Evolutionary conservation across 2,888 invertebrate species (phyloP).

Genomic region (Dicyrtomina minuta): DNA sequence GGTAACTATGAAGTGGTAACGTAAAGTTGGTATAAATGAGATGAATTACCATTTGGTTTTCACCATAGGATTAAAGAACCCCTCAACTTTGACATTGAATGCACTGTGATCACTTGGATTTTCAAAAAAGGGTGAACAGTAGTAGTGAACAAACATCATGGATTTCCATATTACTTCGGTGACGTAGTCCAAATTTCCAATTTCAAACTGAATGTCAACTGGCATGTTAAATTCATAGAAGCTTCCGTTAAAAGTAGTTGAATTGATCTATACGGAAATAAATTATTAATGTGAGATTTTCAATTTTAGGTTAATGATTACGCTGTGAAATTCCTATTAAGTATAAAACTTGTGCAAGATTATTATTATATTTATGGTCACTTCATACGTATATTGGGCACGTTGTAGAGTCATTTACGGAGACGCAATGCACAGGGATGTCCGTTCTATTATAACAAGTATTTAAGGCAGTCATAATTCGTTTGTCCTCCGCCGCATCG

Average conservation of each 20-base stretch:
- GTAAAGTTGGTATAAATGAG: background rate
- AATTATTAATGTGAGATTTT: background rate
- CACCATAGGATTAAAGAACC: conserved; percentile 9
- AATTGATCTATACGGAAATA: conserved; percentile 3
- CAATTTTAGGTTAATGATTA: too few relatives aligned
- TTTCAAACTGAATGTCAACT: conserved; percentile 1
- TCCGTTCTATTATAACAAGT: background rate
- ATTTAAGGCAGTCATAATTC: background rate
- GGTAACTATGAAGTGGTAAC: background rate
- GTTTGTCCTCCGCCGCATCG: background rate
- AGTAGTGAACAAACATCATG: conserved; percentile 16
- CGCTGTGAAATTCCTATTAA: background rate
- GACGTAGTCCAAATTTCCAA: conserved; percentile 18
- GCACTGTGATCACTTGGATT: conserved; percentile 13
- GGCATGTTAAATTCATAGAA: background rate
- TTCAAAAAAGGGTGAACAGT: background rate
- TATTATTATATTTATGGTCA: too few relatives aligned
- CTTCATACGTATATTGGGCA: too few relatives aligned
- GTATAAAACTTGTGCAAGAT: background rate
- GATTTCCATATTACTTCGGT: conserved; percentile 11
- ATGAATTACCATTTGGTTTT: conserved; percentile 11
- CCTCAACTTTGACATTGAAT: conserved; percentile 10
- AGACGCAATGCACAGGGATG: background rate
- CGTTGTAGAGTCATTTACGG: background rate
- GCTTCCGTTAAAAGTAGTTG: background rate